Evolutionary conservation across 1,140 invertebrate genomes (phyloP).

Genomic region (Listronotus oregonensis): DNA sequence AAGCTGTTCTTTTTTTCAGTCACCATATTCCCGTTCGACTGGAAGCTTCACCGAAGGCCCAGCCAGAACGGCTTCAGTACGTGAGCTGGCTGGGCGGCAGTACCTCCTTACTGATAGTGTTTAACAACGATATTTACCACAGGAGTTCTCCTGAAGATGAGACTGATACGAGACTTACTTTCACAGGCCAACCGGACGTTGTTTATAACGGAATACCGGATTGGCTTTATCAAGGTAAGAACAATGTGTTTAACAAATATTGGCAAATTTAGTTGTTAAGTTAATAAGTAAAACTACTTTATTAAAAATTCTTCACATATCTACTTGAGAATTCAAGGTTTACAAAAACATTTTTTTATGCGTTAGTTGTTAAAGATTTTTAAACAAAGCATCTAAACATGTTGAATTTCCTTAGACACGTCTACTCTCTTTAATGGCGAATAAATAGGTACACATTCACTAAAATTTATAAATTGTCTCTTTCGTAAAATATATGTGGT

Average conservation of each 20-base stretch:
- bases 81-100: constrained; percentile 79
- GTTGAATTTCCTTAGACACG: too few species aligned
- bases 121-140: constrained; percentile 87
- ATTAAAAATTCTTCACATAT: too few species aligned
- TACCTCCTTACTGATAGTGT: constrained; percentile 72
- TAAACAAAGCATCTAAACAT: too few species aligned
- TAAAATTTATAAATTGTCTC: too few species aligned
- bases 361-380: too few species aligned
- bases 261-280: too few species aligned
- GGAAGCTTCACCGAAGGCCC: constrained; percentile 66
- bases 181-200: constrained; percentile 71
- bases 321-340: too few species aligned
- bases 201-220: constrained; percentile 92
- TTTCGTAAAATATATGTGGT: too few species aligned
- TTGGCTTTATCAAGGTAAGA: constrained; percentile 88
- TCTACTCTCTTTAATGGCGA: too few species aligned
- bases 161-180: constrained; percentile 71
- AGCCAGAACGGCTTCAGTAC: constrained; percentile 73
- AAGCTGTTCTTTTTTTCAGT: constrained; percentile 59
- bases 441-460: too few species aligned
- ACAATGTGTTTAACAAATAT: not conserved
- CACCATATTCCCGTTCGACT: constrained; percentile 80
- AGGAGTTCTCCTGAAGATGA: constrained; percentile 69
- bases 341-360: too few species aligned
- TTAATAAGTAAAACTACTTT: too few species aligned